These are phyloP conservation scores for Danio choprae DNA, from an alignment of 2,797 vertebrate genomes.

Conservation along the genomic window DNA sequence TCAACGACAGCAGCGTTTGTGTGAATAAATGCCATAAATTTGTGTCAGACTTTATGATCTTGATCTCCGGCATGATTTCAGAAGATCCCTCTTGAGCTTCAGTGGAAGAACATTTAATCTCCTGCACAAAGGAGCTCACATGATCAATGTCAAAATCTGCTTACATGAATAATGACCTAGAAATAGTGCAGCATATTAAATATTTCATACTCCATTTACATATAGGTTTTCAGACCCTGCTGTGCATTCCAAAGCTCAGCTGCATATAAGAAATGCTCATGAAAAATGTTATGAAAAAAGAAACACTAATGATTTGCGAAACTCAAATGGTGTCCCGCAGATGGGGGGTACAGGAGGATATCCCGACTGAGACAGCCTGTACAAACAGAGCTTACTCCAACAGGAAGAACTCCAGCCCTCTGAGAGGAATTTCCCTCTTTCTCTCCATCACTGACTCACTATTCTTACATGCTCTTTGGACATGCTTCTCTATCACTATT, in stretches of 20 bases:
- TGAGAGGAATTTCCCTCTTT: constrained; percentile 68
- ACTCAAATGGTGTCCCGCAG: constrained; percentile 49
- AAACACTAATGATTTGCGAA: not conserved
- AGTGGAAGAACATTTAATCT: no score
- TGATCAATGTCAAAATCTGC: not conserved
- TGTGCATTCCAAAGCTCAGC: not conserved
- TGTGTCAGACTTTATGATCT: not conserved
- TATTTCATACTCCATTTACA: no score
- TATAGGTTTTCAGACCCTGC: not conserved
- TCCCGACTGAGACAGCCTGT: constrained; percentile 84
- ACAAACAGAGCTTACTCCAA: constrained; percentile 81
- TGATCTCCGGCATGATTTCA: not conserved
- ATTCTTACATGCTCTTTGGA: constrained; percentile 19
- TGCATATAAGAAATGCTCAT: not conserved
- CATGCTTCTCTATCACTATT: constrained; percentile 5
- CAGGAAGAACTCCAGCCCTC: constrained; percentile 83
- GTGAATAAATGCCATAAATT: not conserved
- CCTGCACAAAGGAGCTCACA: not conserved
- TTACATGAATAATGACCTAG: not conserved
- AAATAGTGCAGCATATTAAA: not conserved
- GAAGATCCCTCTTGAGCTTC: not conserved
- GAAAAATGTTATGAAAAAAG: not conserved
- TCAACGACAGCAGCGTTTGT: not conserved
- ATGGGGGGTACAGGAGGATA: constrained; percentile 82
- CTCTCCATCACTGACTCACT: constrained; percentile 37